phyloP scores from a whole-genome alignment of 2,113 vertebrate species.

The Rhea americana region DNA sequence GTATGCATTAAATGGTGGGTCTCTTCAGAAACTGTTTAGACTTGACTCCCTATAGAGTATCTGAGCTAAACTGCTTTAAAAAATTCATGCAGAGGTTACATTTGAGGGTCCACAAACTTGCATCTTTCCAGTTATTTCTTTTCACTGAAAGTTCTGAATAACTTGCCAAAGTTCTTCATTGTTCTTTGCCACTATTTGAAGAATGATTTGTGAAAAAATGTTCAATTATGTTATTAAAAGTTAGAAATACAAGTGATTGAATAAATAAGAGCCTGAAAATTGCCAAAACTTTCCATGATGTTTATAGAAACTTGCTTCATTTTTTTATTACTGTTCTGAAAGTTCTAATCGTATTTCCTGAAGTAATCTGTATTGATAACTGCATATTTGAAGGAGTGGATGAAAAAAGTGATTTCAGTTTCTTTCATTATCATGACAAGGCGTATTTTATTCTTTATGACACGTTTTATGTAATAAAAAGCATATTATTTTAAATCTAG shows the following conservation, averaged over 20 bases:
- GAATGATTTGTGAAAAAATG: background rate
- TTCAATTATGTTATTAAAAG: background rate
- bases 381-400: background rate
- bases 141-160: background rate
- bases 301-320: background rate
- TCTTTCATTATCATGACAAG: background rate
- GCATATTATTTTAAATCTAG: background rate
- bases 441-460: background rate
- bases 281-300: background rate
- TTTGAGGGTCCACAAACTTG: background rate
- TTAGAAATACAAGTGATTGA: background rate
- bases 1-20: rapidly evolving
- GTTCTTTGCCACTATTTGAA: background rate
- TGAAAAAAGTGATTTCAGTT: background rate
- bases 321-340: background rate
- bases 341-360: background rate
- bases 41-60: background rate
- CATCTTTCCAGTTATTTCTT: background rate
- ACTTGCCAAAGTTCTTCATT: background rate
- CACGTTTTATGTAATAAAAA: background rate
- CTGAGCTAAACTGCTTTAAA: background rate
- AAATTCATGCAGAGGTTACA: background rate
- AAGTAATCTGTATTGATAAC: background rate
- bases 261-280: background rate
- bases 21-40: background rate